Conservation (phyloP, 2,888 invertebrate genomes). For the Smittia aterrima region DNA sequence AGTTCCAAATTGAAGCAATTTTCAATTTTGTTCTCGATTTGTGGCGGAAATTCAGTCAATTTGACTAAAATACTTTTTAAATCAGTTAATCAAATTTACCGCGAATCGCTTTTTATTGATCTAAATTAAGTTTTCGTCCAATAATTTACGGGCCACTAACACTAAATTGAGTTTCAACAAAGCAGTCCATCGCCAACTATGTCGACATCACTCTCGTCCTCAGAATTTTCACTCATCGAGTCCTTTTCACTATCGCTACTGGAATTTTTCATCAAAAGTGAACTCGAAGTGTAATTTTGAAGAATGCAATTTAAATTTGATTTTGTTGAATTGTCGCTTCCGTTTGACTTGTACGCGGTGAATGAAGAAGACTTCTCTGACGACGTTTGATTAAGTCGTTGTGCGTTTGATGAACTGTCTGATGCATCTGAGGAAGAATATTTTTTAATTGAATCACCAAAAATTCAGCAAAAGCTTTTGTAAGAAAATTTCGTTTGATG, state of each 20-base stretch:
- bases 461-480: neutral
- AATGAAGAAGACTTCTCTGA: slow-evolving; percentile 9
- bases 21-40: too few species aligned
- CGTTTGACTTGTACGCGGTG: slow-evolving; percentile 23
- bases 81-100: too few species aligned
- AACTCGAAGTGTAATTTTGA: slow-evolving; percentile 32
- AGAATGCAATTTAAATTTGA: slow-evolving; percentile 38
- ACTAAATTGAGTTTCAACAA: neutral
- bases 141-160: too few species aligned
- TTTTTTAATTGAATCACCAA: neutral
- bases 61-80: too few species aligned
- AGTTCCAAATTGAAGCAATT: too few species aligned
- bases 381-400: slow-evolving; percentile 15
- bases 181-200: slow-evolving; percentile 50
- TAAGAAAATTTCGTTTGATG: neutral
- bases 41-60: too few species aligned
- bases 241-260: slow-evolving; percentile 47
- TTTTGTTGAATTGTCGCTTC: neutral
- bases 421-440: slow-evolving; percentile 8
- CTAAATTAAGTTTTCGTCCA: too few species aligned
- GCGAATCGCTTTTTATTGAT: too few species aligned
- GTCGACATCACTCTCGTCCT: slow-evolving; percentile 53
- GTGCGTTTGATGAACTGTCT: slow-evolving; percentile 27
- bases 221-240: slow-evolving; percentile 51
- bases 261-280: slow-evolving; percentile 38